A percentile compares a stretch with the other conserved stretches of the same genome.
phyloP scores from a whole-genome alignment of 2,888 invertebrate species.

The Drosophila fulvimacula region DNA sequence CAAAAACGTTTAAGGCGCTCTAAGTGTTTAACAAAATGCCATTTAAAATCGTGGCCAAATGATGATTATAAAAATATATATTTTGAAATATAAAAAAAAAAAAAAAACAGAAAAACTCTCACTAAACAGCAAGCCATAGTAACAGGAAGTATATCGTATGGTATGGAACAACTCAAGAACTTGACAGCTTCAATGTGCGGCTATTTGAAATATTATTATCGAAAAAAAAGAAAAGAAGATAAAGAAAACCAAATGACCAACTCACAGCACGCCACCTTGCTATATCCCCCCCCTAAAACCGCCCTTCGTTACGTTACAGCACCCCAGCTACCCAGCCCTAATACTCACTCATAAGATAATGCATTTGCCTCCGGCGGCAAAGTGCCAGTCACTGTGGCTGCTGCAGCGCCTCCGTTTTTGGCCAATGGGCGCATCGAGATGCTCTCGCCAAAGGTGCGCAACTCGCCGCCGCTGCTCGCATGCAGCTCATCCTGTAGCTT shows the following conservation, averaged over 20 bases:
- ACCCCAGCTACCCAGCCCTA: not conserved
- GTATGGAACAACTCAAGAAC: conserved; percentile 36
- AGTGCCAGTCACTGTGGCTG: conserved; percentile 56
- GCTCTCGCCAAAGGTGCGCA: conserved; percentile 86
- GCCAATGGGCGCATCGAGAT: conserved; percentile 88
- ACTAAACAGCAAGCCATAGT: conserved; percentile 78
- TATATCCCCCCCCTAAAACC: no score
- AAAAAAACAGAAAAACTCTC: conserved; percentile 57
- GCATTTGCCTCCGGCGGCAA: conserved; percentile 72
- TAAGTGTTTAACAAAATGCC: conserved; percentile 70
- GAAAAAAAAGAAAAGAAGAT: not conserved
- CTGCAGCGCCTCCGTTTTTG: conserved; percentile 69
- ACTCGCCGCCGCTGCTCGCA: conserved; percentile 75
- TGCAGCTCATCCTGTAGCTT: conserved; percentile 65
- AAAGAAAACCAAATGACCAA: conserved; percentile 38
- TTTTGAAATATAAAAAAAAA: conserved; percentile 4
- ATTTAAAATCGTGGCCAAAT: conserved; percentile 60
- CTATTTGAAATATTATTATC: conserved; percentile 42
- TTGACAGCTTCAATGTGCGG: conserved; percentile 52
- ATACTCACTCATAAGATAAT: conserved; percentile 83
- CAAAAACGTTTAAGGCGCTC: conserved; percentile 76
- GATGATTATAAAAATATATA: conserved; percentile 9
- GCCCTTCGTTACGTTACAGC: not conserved
- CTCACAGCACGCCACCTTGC: conserved; percentile 16
- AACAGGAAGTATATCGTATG: conserved; percentile 56